A percentile compares a stretch with the other conserved stretches of the same genome.
Conservation (phyloP, 1,140 invertebrate genomes). For the Paralvinella palmiformis region DNA sequence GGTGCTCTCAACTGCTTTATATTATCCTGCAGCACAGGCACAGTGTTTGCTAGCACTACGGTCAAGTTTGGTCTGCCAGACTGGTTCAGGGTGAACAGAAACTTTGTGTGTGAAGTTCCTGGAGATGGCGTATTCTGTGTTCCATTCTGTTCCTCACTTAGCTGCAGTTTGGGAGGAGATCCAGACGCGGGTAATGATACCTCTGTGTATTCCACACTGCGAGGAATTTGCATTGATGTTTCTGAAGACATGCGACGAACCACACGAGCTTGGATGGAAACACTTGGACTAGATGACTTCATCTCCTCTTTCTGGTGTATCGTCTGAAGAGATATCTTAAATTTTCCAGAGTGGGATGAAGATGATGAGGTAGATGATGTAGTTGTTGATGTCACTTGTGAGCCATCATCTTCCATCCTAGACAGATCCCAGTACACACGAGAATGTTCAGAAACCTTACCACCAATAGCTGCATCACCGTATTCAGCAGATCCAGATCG, state of each 20-base stretch:
- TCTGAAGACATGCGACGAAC: constrained; percentile 17
- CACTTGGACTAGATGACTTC: constrained; percentile 15
- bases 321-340: constrained; percentile 25
- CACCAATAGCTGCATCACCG: not conserved
- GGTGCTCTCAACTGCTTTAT: constrained; percentile 29
- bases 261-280: constrained; percentile 15
- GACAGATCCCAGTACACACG: constrained; percentile 24
- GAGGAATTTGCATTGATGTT: not conserved
- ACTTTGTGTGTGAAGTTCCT: no score
- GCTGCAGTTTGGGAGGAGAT: no score
- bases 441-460: constrained; percentile 22
- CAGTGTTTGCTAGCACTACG: constrained; percentile 7
- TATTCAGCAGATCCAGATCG: not conserved
- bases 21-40: constrained; percentile 28
- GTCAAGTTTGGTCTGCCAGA: constrained; percentile 8
- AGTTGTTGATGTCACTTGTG: not conserved
- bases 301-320: constrained; percentile 25
- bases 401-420: constrained; percentile 17
- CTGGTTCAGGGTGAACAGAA: constrained; percentile 6
- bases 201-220: not conserved
- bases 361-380: not conserved
- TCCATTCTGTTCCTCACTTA: no score
- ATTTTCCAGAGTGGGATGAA: not conserved
- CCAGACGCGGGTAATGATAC: not conserved
- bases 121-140: no score